Base-by-base conservation (phyloP, 2,797 vertebrate species). In the Chaunax sp. region DNA sequence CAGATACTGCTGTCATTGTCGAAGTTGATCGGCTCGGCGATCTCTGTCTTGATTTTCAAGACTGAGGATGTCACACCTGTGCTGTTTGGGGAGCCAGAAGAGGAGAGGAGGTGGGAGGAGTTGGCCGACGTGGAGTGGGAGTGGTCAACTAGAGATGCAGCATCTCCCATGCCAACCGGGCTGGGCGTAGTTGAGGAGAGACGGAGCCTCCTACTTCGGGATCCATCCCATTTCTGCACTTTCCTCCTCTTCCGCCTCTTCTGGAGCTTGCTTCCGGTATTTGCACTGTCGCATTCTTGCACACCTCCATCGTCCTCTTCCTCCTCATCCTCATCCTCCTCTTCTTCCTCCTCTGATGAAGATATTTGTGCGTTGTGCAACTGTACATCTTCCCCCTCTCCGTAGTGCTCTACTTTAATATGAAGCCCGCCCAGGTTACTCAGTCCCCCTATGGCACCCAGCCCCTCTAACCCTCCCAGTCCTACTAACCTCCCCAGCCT, bases 1-100 rank as follows among this genome's bases (percentile, higher is more conserved):
- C 98, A 99, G 94, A 99, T 99, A 94, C 97, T 99, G 92, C 98
- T 99, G 93, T 99, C 97, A 1, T 99, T 99, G 95, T 99, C 98
- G 70, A 99, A 99, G 94, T 99, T 99, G 90, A 99, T 98, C 72
- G 97, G 97, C 82, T 99, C 98, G 3, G 96, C 91, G 92, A 99
- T 98, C 93, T 99, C 98, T 3, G 97, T 99, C 93, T 99, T 99
- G 93, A 99, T 98, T 90, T 99, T 98, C 81, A 98, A 95, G 87
- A 97, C 96, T 3, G 97, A 98, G 84, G 89, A 85, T 0, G 83
- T 15, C 0, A 50, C 22, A 0, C 40, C 64, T 3, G 94, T 90
- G 81, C 93, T 94, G 89, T 94, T 92, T 4, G 96, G 96, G 25
- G 96, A 96, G 44, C 94, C 92, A 38, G 96, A 93, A 68, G 96